Evolutionary conservation across 1,140 invertebrate genomes (phyloP), one percentile per base, ranked within the genome.

Genomic region (Neodiprion virginianus): DNA sequence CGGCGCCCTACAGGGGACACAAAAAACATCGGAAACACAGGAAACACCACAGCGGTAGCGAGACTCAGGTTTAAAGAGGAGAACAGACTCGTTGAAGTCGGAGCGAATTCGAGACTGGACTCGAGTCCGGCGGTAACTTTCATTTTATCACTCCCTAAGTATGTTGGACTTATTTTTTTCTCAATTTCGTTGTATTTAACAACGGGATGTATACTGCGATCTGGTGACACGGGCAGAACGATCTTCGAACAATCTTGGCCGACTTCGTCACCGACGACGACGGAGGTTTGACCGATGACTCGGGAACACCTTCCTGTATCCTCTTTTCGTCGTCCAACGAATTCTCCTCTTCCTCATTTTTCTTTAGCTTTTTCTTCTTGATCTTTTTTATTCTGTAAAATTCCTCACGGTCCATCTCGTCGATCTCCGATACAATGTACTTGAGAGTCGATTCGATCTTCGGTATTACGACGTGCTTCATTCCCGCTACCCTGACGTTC

Each of bases 331-430:
- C 17, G 17, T 21, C 17, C 17, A 21, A 21, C 17, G 17, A 21
- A 21, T 21, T 21, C 17, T n/a, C 53, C 10, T 61, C 53, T n/a
- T 61, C 53, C 53, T 61, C 53, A 61, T 61, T n/a, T n/a, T 61
- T n/a, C 53, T 61, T 11, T 11, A 11, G 53, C n/a, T 93, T 93
- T 83, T 94, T 94, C 82, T 94, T 93, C 85, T 96, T 95, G 83
- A 97, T 95, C 88, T 97, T 98, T 90, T 98, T 98, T 79, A 98
- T 89, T 78, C 97, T 93, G 87, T 97, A 99, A 90, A 99, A 99
- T 88, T 99, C 97, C 89, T 99, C 98, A 89, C 97, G 91, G 89
- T 99, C 97, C 82, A 98, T 88, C 88, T 99, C 98, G 87, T 99
- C 97, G 78, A 99, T 88, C 88, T 99, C 97, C 9, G 97, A 96